phyloP scores from a whole-genome alignment of 2,113 vertebrate genomes.

The cattle (Bos taurus) region ARS-UCD2.0 NC_037343.1:27023501-27024000 shows the following conservation, averaged over 20 bases:
- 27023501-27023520: background rate
- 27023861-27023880: background rate
- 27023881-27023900: background rate
- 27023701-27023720: slow-evolving; percentile 53
- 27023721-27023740: slow-evolving; percentile 66
- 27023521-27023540: background rate
- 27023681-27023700: background rate
- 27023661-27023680: background rate
- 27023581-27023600: slow-evolving; percentile 39
- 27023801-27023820: slow-evolving; percentile 13
- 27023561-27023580: slow-evolving; percentile 36
- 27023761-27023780: slow-evolving; percentile 32
- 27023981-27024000: background rate
- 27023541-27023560: slow-evolving; percentile 49
- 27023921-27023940: slow-evolving; percentile 21
- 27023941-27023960: slow-evolving; percentile 35
- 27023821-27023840: slow-evolving; percentile 46
- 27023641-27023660: slow-evolving; percentile 58
- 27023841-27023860: slow-evolving; percentile 51
- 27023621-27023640: slow-evolving; percentile 33
- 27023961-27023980: slow-evolving; percentile 50
- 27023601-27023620: background rate
- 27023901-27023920: slow-evolving; percentile 56
- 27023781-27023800: slow-evolving; percentile 8
- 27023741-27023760: slow-evolving; percentile 48